phyloP scores from a whole-genome alignment of 2,888 invertebrate species.

The Amblyteles armatorius region DNA sequence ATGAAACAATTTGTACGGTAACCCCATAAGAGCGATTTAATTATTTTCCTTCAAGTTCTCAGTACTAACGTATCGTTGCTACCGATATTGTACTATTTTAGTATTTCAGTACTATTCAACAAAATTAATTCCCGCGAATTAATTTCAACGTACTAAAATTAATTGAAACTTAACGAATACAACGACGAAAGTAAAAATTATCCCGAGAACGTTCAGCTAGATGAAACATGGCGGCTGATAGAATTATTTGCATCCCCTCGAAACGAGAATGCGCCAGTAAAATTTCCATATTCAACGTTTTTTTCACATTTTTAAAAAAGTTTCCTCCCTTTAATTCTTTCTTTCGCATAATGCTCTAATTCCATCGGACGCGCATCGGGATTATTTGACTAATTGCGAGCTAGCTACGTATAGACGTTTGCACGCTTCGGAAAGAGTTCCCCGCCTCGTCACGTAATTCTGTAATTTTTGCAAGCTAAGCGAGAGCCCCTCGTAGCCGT shows the following conservation, averaged over 20 bases:
- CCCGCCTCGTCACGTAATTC: conserved; percentile 35
- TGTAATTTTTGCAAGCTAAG: conserved; percentile 60
- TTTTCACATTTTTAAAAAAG: not conserved
- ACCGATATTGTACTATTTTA: no score
- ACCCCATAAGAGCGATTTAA: no score
- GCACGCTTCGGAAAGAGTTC: not conserved
- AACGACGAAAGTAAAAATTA: no score
- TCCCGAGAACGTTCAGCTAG: not conserved
- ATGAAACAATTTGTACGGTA: no score
- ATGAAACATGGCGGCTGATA: not conserved
- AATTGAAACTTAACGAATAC: no score
- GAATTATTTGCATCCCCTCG: not conserved
- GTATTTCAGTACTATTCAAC: no score
- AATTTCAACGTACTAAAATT: no score
- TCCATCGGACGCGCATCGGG: conserved; percentile 33
- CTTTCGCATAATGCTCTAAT: conserved; percentile 19
- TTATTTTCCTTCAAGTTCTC: no score
- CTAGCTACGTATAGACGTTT: conserved; percentile 23
- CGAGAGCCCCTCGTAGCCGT: conserved; percentile 24
- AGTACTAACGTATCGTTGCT: no score
- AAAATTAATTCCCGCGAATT: no score
- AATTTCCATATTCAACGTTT: conserved; percentile 5
- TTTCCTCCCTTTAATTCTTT: conserved; percentile 5
- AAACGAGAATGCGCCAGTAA: not conserved
- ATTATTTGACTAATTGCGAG: conserved; percentile 35